A percentile compares a stretch with the other conserved stretches of the same genome.
Conservation (phyloP, 2,113 vertebrate genomes). For the Tympanuchus pallidicinctus region DNA sequence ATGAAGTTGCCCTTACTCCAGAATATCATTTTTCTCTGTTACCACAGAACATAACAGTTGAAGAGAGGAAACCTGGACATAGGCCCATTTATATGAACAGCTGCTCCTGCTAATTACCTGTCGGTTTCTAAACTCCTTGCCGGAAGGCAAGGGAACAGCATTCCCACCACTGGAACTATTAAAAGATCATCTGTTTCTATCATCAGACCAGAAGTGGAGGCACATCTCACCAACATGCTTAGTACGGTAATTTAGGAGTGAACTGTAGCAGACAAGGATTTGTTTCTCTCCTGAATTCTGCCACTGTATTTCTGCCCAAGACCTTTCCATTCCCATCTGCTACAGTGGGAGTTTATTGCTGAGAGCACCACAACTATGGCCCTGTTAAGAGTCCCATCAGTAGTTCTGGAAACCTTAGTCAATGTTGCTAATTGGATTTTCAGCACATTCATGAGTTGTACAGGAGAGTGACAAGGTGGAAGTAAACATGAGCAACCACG, state of each 20-base stretch:
- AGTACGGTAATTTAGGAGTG: neutral
- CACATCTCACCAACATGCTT: neutral
- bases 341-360: neutral
- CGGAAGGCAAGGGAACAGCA: slow-evolving; percentile 26
- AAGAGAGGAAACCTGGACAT: slow-evolving; percentile 58
- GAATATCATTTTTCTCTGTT: neutral
- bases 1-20: neutral
- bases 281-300: neutral
- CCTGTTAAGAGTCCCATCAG: neutral
- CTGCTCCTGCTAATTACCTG: slow-evolving; percentile 70
- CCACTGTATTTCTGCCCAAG: neutral
- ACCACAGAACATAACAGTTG: slow-evolving; percentile 7
- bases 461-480: neutral
- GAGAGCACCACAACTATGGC: neutral
- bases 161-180: slow-evolving; percentile 56
- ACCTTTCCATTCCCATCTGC: neutral
- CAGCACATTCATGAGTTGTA: fast-evolving
- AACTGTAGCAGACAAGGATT: neutral
- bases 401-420: no score
- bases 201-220: slow-evolving; percentile 3
- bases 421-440: no score
- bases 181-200: slow-evolving; percentile 55
- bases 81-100: slow-evolving; percentile 50
- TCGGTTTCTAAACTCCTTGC: slow-evolving; percentile 41
- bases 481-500: neutral